Base-by-base conservation (phyloP, 2,113 vertebrate species). In the Strigops habroptila region DNA sequence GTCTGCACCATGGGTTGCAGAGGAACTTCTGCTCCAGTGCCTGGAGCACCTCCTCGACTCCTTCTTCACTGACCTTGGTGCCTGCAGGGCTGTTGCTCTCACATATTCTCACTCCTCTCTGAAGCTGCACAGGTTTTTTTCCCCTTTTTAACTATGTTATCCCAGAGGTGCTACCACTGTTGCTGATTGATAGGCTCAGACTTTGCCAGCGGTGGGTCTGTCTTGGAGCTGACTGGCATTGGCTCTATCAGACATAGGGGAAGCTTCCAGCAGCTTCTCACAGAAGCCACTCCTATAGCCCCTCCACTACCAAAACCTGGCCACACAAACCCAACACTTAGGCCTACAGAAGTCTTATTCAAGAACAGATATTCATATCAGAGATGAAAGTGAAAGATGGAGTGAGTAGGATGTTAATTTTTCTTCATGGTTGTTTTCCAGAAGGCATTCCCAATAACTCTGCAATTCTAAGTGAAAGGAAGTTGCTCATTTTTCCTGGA, bases 201-300 rank as follows among this genome's bases (percentile, higher is more conserved):
- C 30, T 37, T 86, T 39, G 53, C 69, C 41, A 43, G 46, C 3
- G 17, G 12, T 0, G 0, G 7, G 18, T 43, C 25, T 11, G 3
- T 28, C 67, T 69, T 86, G 62, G 53, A 49, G 12, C 25, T 3
- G 3, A 1, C 7, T 68, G 35, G 8, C 10, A 12, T 4, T 43
- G 35, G 6, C 12, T 68, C 0, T 1, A 0, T 6, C 11, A 11
- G 41, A 87, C 62, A 81, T 33, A 6, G 8, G 9, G 9, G 75
- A 70, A 57, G 5, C 18, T 70, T 39, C 31, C 22, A 12, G 3
- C 23, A 31, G 13, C 19, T 30, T 64, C 33, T 57, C 37, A n/a
- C 33, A 31, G 35, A 44, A 82, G 30, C 9, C 49, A 70, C 9
- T 49, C 19, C 43, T 37, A 15, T 46, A n/a, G 17, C 11, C 0